Evolutionary conservation across 2,888 invertebrate genomes (phyloP).

Genomic region (Artemia sinica): DNA sequence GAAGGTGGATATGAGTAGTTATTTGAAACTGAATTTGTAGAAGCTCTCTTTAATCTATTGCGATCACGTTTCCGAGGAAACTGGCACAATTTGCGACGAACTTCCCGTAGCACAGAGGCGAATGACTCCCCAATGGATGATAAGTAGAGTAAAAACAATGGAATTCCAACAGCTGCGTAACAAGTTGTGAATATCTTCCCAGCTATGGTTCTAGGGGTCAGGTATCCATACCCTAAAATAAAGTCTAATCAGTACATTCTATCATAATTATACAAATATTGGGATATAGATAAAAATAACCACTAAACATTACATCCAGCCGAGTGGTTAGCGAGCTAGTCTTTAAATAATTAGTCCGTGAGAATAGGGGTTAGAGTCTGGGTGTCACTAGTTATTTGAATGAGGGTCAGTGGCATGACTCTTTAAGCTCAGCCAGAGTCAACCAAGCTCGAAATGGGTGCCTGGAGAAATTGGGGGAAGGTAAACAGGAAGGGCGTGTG

Average conservation of each 20-base stretch:
- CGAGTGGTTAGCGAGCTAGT: too few relatives aligned
- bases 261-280: too few relatives aligned
- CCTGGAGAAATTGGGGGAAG: too few relatives aligned
- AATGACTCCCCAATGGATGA: slow-evolving; percentile 17
- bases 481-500: too few relatives aligned
- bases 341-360: too few relatives aligned
- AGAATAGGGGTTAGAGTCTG: too few relatives aligned
- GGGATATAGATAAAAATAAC: too few relatives aligned
- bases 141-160: slow-evolving; percentile 20
- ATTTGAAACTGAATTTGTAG: slow-evolving; percentile 9
- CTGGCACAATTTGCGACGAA: not conserved
- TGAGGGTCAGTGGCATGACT: too few relatives aligned
- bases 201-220: slow-evolving; percentile 17
- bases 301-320: too few relatives aligned
- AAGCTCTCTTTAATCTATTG: not conserved
- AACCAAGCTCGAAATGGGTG: too few relatives aligned
- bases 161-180: slow-evolving; percentile 20
- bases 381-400: too few relatives aligned
- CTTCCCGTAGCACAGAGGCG: slow-evolving; percentile 8
- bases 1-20: slow-evolving; percentile 13
- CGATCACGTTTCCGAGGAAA: not conserved
- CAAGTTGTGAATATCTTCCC: slow-evolving; percentile 18
- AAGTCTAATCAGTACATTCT: not conserved
- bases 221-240: slow-evolving; percentile 20
- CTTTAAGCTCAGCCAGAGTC: too few relatives aligned